Conservation (phyloP, 2,797 vertebrate species). For the Ciconia nigra region DNA sequence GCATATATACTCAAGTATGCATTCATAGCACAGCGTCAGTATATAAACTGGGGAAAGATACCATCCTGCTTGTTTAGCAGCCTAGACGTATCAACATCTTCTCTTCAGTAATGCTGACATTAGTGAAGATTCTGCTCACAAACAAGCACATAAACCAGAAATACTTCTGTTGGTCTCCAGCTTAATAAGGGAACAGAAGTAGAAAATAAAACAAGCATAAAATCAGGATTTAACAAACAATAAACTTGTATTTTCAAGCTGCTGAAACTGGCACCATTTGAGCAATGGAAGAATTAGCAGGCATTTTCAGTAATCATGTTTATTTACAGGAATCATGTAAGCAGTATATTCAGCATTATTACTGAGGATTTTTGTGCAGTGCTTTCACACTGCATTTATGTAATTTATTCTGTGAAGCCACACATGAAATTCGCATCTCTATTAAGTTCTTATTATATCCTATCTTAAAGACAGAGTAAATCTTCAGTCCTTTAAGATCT, state of each 20-base stretch:
- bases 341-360: not conserved
- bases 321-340: not conserved
- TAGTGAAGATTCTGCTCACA: slow-evolving; percentile 5
- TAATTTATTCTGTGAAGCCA: not conserved
- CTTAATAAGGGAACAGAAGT: not conserved
- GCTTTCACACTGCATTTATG: not conserved
- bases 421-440: not conserved
- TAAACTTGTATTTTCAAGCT: not conserved
- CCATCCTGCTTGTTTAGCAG: not conserved
- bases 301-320: not conserved
- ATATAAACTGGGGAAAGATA: not conserved
- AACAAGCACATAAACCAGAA: not conserved
- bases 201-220: slow-evolving; percentile 16
- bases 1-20: accelerated
- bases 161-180: not conserved
- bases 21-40: not conserved
- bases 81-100: not conserved
- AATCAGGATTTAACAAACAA: slow-evolving; percentile 31
- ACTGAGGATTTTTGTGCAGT: not conserved
- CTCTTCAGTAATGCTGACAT: not conserved
- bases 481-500: not conserved
- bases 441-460: not conserved
- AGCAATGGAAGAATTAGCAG: not conserved
- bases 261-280: not conserved
- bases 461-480: not conserved